Evolutionary conservation across 1,140 invertebrate genomes (phyloP).

Genomic region (Caenorhabditis remanei): DNA sequence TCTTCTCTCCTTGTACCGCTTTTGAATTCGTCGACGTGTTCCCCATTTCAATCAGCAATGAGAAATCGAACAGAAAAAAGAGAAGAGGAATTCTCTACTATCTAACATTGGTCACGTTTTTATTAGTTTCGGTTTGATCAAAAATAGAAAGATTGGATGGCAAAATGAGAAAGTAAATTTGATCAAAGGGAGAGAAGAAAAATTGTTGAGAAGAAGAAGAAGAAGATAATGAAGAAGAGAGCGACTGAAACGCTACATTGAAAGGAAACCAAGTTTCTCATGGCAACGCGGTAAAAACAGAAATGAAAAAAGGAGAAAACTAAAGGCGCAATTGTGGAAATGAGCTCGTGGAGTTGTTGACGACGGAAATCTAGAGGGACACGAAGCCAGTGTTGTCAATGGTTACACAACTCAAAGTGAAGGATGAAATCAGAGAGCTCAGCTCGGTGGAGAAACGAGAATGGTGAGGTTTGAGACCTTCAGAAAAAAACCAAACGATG

Average conservation of each 20-base stretch:
- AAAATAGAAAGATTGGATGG: neutral
- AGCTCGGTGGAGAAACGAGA: no score
- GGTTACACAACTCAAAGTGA: no score
- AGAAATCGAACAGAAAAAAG: neutral
- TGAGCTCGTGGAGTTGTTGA: neutral
- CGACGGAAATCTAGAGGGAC: neutral
- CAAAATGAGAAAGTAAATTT: neutral
- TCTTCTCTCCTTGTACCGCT: neutral
- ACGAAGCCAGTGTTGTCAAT: neutral
- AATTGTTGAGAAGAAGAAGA: neutral
- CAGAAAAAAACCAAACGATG: no score
- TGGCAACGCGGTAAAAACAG: neutral
- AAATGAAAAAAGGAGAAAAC: neutral
- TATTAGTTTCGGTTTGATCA: neutral
- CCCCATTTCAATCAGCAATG: conserved; percentile 33
- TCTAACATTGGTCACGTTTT: conserved; percentile 19
- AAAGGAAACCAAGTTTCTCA: neutral
- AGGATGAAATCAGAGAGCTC: no score
- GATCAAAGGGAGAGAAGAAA: neutral
- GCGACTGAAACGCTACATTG: neutral
- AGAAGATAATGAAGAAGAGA: neutral
- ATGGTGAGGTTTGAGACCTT: no score
- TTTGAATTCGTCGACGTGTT: conserved; percentile 15
- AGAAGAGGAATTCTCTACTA: neutral
- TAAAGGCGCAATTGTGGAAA: neutral